Percentiles rank a stretch among this genome's conserved stretches.
Evolutionary conservation across 2,113 vertebrate species (phyloP).

Genomic region (Irena cyanogastra): DNA sequence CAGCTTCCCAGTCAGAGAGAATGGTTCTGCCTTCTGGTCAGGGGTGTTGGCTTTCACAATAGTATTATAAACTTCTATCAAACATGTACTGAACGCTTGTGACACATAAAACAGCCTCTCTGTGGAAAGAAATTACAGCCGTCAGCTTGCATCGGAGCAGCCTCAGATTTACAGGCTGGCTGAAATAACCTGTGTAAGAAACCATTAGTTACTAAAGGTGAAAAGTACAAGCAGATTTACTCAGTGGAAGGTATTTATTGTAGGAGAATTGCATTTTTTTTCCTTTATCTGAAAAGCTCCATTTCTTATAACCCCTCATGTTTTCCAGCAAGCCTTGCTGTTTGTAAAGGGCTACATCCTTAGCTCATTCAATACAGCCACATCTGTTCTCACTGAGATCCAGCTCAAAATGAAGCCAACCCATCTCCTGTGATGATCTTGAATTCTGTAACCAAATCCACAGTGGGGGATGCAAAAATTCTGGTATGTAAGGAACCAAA

Average conservation of each 20-base stretch:
- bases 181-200: conserved; percentile 69
- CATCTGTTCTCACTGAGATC: background rate
- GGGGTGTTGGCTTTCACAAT: conserved; percentile 74
- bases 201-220: conserved; percentile 62
- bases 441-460: background rate
- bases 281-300: background rate
- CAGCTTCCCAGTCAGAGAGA: conserved; percentile 67
- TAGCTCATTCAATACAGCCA: background rate
- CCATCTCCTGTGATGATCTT: background rate
- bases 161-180: conserved; percentile 76
- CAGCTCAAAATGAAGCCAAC: background rate
- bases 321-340: background rate
- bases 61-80: conserved; percentile 74
- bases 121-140: conserved; percentile 82
- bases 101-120: conserved; percentile 80
- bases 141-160: conserved; percentile 76
- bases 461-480: background rate
- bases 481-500: background rate
- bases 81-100: conserved; percentile 79
- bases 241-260: conserved; percentile 53
- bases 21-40: conserved; percentile 66
- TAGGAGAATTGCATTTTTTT: background rate
- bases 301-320: conserved; percentile 1
- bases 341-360: background rate
- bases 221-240: conserved; percentile 71